Conservation (phyloP, 2,797 vertebrate genomes). For the Loriculus beryllinus region DNA sequence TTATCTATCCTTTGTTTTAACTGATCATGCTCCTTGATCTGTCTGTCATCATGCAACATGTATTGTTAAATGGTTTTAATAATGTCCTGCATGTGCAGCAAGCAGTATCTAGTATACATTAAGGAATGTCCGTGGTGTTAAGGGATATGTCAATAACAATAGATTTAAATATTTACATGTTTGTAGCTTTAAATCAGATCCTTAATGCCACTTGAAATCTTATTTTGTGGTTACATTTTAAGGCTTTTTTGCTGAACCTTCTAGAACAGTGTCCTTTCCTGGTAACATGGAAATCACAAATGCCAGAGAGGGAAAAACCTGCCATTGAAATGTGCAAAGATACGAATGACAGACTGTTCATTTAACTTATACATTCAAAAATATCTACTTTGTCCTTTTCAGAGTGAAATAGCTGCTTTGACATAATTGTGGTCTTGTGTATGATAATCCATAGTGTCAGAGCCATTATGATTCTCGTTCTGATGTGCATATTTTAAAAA, state of each 20-base stretch:
- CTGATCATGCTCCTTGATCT: conserved; percentile 48
- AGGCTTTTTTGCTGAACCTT: conserved; percentile 43
- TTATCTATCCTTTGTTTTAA: conserved; percentile 44
- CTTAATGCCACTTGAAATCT: conserved; percentile 46
- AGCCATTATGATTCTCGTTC: conserved; percentile 48
- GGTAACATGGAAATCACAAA: conserved; percentile 6
- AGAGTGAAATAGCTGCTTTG: conserved; percentile 49
- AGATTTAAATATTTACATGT: conserved; percentile 30
- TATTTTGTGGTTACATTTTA: conserved; percentile 47
- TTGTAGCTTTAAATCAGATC: conserved; percentile 52
- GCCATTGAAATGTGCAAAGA: conserved; percentile 49
- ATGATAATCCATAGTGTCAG: not conserved
- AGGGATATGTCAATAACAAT: conserved; percentile 22
- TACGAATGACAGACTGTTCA: conserved; percentile 53
- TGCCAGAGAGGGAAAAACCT: conserved; percentile 57
- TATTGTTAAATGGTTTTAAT: conserved; percentile 32
- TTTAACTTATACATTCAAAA: conserved; percentile 58
- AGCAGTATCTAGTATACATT: conserved; percentile 1
- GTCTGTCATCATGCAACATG: conserved; percentile 52
- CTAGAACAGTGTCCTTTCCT: conserved; percentile 60
- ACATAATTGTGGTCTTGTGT: conserved; percentile 17
- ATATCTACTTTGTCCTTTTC: conserved; percentile 44
- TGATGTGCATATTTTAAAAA: not conserved
- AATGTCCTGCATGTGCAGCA: not conserved
- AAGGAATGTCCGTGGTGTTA: not conserved